Evolutionary conservation across 2,888 invertebrate genomes (phyloP), one percentile per base, ranked within the genome.

Genomic region (Leucoptera coffeella): DNA sequence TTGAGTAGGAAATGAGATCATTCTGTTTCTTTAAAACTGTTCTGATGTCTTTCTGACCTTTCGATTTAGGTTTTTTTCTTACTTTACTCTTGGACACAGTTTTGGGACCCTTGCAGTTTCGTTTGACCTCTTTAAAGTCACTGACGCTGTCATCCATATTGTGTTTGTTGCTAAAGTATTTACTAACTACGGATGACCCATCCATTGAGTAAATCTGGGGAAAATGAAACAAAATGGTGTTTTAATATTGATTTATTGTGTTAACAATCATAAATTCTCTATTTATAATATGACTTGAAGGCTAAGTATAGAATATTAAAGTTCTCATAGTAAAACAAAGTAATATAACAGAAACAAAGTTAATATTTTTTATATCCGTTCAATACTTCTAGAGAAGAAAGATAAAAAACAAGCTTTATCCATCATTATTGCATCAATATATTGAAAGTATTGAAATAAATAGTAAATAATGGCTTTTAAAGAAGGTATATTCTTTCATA

Each of bases 71-170:
- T 29, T 28, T 35, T 28, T 23, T 14, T 24, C 32, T 35, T 39
- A 29, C 9, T 6, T 7, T 17, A 17, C 9, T 17, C 6, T 9
- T 17, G 17, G 17, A 7, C 6, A 28, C 23, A 6, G 33, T 43
- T 37, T 57, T 59, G 2, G 57, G 53, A 4, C 48, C 56, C 30
- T 40, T 38, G 22, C 30, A 38, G 29, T 28, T 42, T 32, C 43
- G 43, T 36, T 58, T 65, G 27, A 49, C 48, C 31, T 58, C 56
- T 35, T 57, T 41, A 38, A 65, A 65, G 28, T 64, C 62, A 4
- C 47, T 41, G 21, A 59, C 42, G 37, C 67, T 71, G 13, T 64
- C 65, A 38, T 71, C 69, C 57, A 59, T 59, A 42, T 32, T 53
- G 49, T 32, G 29, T 29, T 43, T 35, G 21, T 14, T 19, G 12